Evolutionary conservation across 2,113 vertebrate genomes (phyloP).

Genomic region (Nothoprocta perdicaria): DNA sequence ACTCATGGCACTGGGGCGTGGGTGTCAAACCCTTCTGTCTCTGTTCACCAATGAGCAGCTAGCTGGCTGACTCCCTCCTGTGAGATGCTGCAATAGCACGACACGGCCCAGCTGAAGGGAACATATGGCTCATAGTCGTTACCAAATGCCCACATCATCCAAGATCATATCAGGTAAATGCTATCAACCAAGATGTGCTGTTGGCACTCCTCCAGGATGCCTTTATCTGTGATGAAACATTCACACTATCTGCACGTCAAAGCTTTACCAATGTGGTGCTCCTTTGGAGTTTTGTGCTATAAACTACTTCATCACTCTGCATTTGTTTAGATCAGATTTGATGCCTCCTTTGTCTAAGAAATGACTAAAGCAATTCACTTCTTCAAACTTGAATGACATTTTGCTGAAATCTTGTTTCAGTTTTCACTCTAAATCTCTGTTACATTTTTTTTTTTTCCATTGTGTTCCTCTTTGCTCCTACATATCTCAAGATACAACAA

Average conservation of each 20-base stretch:
- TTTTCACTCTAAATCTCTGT: neutral
- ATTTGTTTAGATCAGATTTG: neutral
- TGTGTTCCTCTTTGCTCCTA: neutral
- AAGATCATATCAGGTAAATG: neutral
- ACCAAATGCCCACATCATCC: constrained; percentile 46
- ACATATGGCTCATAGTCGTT: constrained; percentile 42
- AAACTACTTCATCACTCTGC: neutral
- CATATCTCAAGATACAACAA: neutral
- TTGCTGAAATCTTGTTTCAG: neutral
- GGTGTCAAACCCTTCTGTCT: neutral
- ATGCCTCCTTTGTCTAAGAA: neutral
- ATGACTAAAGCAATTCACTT: neutral
- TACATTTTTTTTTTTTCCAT: neutral
- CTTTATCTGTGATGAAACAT: neutral
- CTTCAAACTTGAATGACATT: neutral
- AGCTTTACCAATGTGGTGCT: neutral
- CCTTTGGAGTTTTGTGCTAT: neutral
- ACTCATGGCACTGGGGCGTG: neutral
- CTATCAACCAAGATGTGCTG: constrained; percentile 16
- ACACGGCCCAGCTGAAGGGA: constrained; percentile 27
- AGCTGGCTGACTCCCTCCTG: constrained; percentile 37
- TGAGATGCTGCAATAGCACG: neutral
- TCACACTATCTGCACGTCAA: neutral
- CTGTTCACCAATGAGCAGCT: neutral
- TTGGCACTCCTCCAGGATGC: neutral